A percentile compares a stretch with the other conserved stretches of the same genome.
Conservation (phyloP, 2,888 invertebrate genomes). For the Lasius platythorax region DNA sequence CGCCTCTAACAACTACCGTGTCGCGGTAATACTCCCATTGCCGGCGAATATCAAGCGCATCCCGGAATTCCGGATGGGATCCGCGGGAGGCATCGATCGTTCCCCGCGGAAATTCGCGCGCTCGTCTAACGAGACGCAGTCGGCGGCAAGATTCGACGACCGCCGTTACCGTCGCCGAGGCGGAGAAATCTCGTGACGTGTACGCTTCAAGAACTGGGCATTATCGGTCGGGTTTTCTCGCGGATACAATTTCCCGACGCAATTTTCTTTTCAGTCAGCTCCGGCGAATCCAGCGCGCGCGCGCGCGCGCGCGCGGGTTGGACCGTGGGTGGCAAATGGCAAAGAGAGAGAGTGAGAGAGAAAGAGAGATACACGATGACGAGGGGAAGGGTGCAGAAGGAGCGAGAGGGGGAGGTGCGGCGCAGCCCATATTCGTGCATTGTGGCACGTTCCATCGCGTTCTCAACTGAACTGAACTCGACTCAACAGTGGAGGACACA, state of each 20-base stretch:
- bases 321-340: conserved; percentile 77
- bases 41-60: conserved; percentile 30
- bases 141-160: conserved; percentile 34
- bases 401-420: conserved; percentile 79
- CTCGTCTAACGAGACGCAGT: conserved; percentile 39
- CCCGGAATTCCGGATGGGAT: conserved; percentile 43
- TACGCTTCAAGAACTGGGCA: conserved; percentile 65
- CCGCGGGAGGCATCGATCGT: conserved; percentile 39
- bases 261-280: conserved; percentile 81
- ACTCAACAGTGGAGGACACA: conserved; percentile 86
- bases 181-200: conserved; percentile 40
- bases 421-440: conserved; percentile 85
- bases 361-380: conserved; percentile 48
- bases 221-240: conserved; percentile 75
- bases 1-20: neutral
- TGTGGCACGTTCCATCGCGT: conserved; percentile 86
- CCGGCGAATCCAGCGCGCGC: conserved; percentile 72
- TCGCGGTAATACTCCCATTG: conserved; percentile 25
- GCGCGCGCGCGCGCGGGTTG: conserved; percentile 56
- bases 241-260: conserved; percentile 82
- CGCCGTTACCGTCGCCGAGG: neutral
- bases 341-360: conserved; percentile 58
- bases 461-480: conserved; percentile 86
- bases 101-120: conserved; percentile 27
- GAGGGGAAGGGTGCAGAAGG: conserved; percentile 62